Evolutionary conservation across 2,888 invertebrate species (phyloP), one percentile per base, ranked within the genome.

Genomic region (Drosophila histrio): DNA sequence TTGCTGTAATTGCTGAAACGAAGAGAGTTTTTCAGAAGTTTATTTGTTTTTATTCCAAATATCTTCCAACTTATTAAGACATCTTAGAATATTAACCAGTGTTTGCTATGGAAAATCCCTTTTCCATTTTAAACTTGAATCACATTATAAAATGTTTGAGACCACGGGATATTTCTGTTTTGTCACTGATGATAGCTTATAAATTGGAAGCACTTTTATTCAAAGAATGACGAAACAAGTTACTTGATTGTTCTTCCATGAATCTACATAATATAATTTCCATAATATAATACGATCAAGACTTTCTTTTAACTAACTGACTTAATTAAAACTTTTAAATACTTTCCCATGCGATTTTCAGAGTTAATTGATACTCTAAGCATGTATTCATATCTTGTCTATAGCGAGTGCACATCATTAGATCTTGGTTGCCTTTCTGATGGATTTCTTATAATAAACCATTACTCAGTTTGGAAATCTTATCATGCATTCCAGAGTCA

Each of bases 381-480:
- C 6, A 3, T 19, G 26, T 7, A 11, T 28, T 44, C 26, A 39
- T 13, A 15, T 15, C 24, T 6, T 7, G 11, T 21, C 4, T 21
- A 38, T 6, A 21, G n/a, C 11, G 4, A 11, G 24, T 26, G 26
- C 26, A 44, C 43, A 44, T 44, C 43, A 44, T 26, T 24, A 17
- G 11, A 17, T 17, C 26, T 26, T 26, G 44, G 9, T 28, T 28
- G 28, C 17, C 28, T n/a, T 28, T 17, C 28, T 44, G 44, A 57
- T 43, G 52, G 52, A 41, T 32, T 34, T 59, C 76, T 66, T 28
- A 63, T 54, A 61, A 44, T 73, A 46, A 66, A 63, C 63, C 67
- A 78, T 82, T 79, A 79, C 54, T 82, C 79, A 67, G 39, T 63
- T 74, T 65, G 52, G 62, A 57, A 79, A 78, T 76, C 72, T 79